A percentile compares a stretch with the other conserved stretches of the same genome.
These are phyloP conservation scores for Schizopygopsis malacanthus DNA, from an alignment of 2,797 vertebrate species.

Conservation along the genomic window DNA sequence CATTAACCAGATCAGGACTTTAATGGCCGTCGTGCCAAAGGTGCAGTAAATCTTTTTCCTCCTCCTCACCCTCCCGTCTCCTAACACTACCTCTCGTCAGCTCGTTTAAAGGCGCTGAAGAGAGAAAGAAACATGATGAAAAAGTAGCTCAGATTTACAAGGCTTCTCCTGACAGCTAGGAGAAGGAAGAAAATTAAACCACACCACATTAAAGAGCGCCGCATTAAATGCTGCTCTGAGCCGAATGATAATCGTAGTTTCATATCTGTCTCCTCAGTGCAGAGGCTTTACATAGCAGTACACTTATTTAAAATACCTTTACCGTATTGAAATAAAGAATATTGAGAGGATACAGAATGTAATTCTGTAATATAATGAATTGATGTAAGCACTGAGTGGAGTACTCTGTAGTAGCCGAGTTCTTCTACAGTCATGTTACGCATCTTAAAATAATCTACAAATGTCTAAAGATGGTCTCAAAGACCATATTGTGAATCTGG, in stretches of 20 bases:
- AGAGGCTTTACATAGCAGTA: not conserved
- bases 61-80: slow-evolving; percentile 60
- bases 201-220: slow-evolving; percentile 78
- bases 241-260: slow-evolving; percentile 79
- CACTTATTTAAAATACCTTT: not conserved
- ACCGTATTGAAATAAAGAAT: not conserved
- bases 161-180: slow-evolving; percentile 78
- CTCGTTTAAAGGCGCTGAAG: slow-evolving; percentile 77
- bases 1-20: slow-evolving; percentile 81
- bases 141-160: slow-evolving; percentile 88
- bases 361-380: not conserved
- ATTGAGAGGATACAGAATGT: not conserved
- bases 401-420: not conserved
- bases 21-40: slow-evolving; percentile 78
- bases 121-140: slow-evolving; percentile 83
- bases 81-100: slow-evolving; percentile 67
- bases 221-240: slow-evolving; percentile 76
- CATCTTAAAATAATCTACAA: not conserved
- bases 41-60: slow-evolving; percentile 79
- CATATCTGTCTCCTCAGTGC: slow-evolving; percentile 57
- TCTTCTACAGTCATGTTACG: not conserved
- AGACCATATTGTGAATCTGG: not conserved
- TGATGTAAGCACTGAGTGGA: not conserved
- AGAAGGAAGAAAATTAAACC: slow-evolving; percentile 86
- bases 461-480: not conserved